phyloP scores from a whole-genome alignment of 2,888 invertebrate species.

The Brachylomia viminalis region DNA sequence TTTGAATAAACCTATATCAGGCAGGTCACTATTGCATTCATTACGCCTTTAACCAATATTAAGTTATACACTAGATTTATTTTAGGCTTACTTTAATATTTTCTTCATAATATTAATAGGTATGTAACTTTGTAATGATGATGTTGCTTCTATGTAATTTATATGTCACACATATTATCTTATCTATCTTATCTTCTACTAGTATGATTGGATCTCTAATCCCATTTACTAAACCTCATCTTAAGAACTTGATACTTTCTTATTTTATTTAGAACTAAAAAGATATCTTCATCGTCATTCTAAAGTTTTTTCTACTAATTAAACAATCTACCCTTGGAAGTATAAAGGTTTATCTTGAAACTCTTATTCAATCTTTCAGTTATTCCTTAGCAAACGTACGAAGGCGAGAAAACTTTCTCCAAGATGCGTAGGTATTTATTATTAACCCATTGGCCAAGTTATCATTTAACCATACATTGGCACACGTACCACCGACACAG shows the following conservation, averaged over 20 bases:
- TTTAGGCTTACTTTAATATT: too few species aligned
- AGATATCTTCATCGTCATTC: not conserved
- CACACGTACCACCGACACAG: conserved; percentile 54
- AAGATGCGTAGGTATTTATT: conserved; percentile 35
- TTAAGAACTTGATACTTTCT: not conserved
- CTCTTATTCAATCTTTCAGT: not conserved
- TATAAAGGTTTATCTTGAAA: not conserved
- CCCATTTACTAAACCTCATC: not conserved
- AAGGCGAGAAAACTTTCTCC: conserved; percentile 4
- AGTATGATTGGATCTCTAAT: not conserved
- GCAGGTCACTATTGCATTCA: too few species aligned
- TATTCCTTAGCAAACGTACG: not conserved
- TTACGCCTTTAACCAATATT: too few species aligned
- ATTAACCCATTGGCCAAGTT: conserved; percentile 55
- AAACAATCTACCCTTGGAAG: too few species aligned
- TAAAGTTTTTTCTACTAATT: too few species aligned
- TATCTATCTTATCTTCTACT: too few species aligned
- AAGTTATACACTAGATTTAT: too few species aligned
- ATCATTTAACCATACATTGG: conserved; percentile 58
- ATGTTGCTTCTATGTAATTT: too few species aligned
- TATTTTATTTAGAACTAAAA: not conserved
- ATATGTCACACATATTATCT: too few species aligned
- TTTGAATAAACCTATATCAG: too few species aligned
- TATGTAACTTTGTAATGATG: too few species aligned
- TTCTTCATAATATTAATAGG: too few species aligned